phyloP scores from a whole-genome alignment of 2,797 vertebrate genomes.

The Neostethus bicornis region DNA sequence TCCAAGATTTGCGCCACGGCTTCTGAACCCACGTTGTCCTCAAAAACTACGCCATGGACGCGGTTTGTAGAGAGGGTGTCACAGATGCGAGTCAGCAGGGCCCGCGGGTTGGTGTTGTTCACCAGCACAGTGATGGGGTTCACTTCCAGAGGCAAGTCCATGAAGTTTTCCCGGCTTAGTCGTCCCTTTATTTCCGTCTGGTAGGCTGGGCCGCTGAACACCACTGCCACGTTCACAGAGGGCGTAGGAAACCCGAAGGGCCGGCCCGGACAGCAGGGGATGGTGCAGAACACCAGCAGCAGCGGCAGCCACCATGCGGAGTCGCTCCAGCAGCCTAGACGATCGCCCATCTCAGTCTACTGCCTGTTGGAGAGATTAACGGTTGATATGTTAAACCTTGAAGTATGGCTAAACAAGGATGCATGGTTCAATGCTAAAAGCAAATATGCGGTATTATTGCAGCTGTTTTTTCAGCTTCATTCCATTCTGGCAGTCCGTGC shows the following conservation, averaged over 20 bases:
- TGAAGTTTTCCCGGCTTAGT: slow-evolving; percentile 91
- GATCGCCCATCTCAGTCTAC: slow-evolving; percentile 85
- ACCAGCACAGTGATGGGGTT: slow-evolving; percentile 92
- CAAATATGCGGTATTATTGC: no score
- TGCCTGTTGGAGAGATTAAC: slow-evolving; percentile 64
- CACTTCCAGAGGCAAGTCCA: slow-evolving; percentile 95
- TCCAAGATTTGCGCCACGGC: slow-evolving; percentile 96
- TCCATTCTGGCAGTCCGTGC: no score
- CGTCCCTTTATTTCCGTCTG: slow-evolving; percentile 86
- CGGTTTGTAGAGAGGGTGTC: slow-evolving; percentile 87
- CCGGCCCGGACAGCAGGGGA: slow-evolving; percentile 66
- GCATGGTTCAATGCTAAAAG: no score
- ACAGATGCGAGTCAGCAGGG: slow-evolving; percentile 92
- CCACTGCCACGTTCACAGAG: slow-evolving; percentile 90
- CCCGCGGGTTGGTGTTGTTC: slow-evolving; percentile 94
- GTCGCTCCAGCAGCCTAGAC: slow-evolving; percentile 77
- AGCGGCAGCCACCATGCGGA: slow-evolving; percentile 77
- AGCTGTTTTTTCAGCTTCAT: no score
- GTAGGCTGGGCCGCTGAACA: slow-evolving; percentile 90
- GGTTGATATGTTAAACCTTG: slow-evolving; percentile 36
- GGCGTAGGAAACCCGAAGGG: slow-evolving; percentile 79
- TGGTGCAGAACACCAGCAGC: slow-evolving; percentile 63
- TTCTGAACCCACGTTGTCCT: slow-evolving; percentile 94
- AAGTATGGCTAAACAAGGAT: no score
- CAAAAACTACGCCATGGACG: slow-evolving; percentile 93